Evolutionary conservation across 2,113 vertebrate genomes (phyloP).

Genomic region (Tautogolabrus adspersus): DNA sequence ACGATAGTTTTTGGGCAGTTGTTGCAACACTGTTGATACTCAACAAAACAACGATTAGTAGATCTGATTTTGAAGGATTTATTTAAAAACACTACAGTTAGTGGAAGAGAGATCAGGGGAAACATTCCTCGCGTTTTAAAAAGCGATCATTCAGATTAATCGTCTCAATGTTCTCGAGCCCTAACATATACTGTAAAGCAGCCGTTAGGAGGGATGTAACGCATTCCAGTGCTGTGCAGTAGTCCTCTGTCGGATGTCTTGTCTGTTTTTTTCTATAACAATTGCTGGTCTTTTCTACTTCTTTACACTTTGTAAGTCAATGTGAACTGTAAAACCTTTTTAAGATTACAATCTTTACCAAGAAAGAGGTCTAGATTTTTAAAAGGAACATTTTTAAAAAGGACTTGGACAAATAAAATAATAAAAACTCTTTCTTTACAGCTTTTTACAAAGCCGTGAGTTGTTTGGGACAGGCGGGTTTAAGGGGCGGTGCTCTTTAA

Average conservation of each 20-base stretch:
- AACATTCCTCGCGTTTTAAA: not conserved
- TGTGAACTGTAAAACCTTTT: constrained; percentile 77
- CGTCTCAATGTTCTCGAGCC: constrained; percentile 8
- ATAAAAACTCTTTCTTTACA: constrained; percentile 9
- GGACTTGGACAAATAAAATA: constrained; percentile 23
- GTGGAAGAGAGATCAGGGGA: not conserved
- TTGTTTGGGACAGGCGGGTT: constrained; percentile 39
- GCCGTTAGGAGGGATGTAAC: constrained; percentile 20
- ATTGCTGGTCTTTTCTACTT: constrained; percentile 67
- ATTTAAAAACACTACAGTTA: constrained; percentile 11
- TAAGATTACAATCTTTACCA: constrained; percentile 54
- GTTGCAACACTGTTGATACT: constrained; percentile 19
- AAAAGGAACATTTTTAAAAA: constrained; percentile 62
- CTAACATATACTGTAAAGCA: constrained; percentile 21
- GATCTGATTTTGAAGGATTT: constrained; percentile 32
- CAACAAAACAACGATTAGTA: constrained; percentile 24
- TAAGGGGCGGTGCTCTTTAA: constrained; percentile 35
- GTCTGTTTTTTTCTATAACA: constrained; percentile 49
- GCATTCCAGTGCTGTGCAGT: constrained; percentile 26
- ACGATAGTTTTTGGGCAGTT: not conserved
- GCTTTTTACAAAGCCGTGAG: constrained; percentile 73
- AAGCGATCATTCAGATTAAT: not conserved
- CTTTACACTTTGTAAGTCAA: constrained; percentile 67
- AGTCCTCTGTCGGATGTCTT: constrained; percentile 20
- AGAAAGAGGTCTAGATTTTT: constrained; percentile 75